Base-by-base conservation (phyloP, 2,888 invertebrate species). In the Mesorhabditis sp. region DNA sequence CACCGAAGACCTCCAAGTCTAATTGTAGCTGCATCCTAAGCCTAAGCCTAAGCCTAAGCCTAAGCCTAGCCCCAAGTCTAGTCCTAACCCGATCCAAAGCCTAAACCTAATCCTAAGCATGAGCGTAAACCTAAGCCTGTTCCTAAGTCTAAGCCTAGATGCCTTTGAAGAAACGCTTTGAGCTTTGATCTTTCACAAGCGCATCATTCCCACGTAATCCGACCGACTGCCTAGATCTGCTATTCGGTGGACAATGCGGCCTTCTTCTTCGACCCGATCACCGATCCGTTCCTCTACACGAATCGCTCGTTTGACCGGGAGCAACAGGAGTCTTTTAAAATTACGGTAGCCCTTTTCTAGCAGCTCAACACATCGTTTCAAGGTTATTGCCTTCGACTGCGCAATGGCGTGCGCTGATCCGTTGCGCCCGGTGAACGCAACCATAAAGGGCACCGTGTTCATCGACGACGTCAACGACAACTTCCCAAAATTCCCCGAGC, bases 381-480 rank as follows among this genome's bases (percentile, higher is more conserved):
- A 74, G 74, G 71, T 76, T n/a, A 74, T 72, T 4, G 77, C 77
- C 44, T 78, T 74, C 65, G 78, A 78, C 62, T 78, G 78, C 64
- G 70, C 72, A 43, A 71, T 73, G 15, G 74, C 75, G 15, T 78
- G 78, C 67, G 72, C 74, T 43, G 76, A 78, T 66, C 76, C 78
- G 2, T 73, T 74, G 62, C 73, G 75, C 44, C 74, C 76, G 6
- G 70, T 68, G 28, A 78, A 78, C 61, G 71, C 73, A 4, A 74
- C 76, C 5, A 72, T 78, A 10, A 72, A 70, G 0, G 77, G 72
- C 0, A 42, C 76, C 28, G 71, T 78, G 4, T 73, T 74, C 42
- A 72, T 78, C 0, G 62, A 72, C 41, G 81, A 81, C 68, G 76
- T 78, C 7, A 82, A 82, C 64, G 82, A 82, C 69, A 82, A 82